These are phyloP conservation scores for Onychomys torridus DNA, from an alignment of 2,797 vertebrate species.

Conservation along the genomic window DNA sequence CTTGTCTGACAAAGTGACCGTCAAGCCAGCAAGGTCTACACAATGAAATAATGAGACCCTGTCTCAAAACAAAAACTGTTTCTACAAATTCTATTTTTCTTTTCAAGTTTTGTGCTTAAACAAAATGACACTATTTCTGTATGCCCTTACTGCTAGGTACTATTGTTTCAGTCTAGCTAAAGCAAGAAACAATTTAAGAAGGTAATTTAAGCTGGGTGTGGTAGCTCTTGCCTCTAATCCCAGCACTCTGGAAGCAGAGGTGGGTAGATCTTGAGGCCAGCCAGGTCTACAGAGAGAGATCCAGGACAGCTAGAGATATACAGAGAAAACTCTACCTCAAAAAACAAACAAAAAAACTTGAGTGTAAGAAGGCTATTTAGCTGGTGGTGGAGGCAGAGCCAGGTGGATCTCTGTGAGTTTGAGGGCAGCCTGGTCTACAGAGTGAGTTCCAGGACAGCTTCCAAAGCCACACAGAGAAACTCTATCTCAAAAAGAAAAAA, in stretches of 20 bases:
- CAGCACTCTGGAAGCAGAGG: background rate
- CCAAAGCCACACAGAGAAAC: too few relatives aligned
- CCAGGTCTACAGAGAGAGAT: background rate
- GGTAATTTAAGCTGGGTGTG: background rate
- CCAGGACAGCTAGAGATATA: background rate
- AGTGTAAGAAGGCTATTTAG: background rate
- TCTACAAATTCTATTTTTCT: slow-evolving; percentile 39
- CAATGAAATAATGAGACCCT: background rate
- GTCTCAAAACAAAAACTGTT: background rate
- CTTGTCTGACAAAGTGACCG: background rate
- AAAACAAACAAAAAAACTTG: background rate
- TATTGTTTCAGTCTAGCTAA: slow-evolving; percentile 23
- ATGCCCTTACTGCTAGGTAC: background rate
- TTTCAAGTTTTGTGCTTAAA: slow-evolving; percentile 48
- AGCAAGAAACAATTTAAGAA: background rate
- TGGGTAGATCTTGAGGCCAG: background rate
- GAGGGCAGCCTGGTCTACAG: too few relatives aligned
- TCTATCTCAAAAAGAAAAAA: too few relatives aligned
- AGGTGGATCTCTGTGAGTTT: too few relatives aligned
- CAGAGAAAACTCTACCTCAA: background rate
- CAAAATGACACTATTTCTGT: slow-evolving; percentile 15
- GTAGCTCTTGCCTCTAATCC: background rate
- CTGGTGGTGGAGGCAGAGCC: too few relatives aligned
- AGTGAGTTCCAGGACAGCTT: too few relatives aligned
- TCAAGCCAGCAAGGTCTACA: background rate